Evolutionary conservation across 2,797 vertebrate species (phyloP), one percentile per base, ranked within the genome.

Genomic region (Nannoperca australis): DNA sequence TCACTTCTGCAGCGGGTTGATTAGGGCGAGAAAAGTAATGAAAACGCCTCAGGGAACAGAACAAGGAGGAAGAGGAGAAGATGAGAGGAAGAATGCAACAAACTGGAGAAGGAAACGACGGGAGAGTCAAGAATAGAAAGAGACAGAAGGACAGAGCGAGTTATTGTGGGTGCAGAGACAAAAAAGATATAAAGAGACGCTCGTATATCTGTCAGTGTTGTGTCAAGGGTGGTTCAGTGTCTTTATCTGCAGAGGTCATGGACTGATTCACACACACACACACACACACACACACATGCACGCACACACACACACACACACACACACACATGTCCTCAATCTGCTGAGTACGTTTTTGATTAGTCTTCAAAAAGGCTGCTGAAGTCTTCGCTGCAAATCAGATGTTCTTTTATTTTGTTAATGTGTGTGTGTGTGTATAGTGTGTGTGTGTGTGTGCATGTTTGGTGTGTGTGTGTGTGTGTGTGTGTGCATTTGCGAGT

Each of bases 171-270:
- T 10, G 36, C 9, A 12, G 70, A 74, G 54, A 76, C 82, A 75
- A 73, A 76, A 80, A 78, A 79, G 63, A 79, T n/a, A 73, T 42
- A 87, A 87, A 89, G 73, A 59, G 50, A 44, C 17, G 7, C 53
- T 58, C n/a, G 67, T 89, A 89, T 77, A 83, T 84, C 85, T 88
- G 86, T 82, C 84, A 71, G 22, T n/a, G 75, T 66, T 30, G 38
- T 32, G 79, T 75, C 54, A 1, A 40, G 36, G 45, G 67, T 58
- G 27, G 63, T 32, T 32, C 49, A 2, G 34, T 3, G 76, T 85
- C 76, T 87, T 89, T 88, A 72, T 84, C 51, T 62, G 73, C 42
- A 81, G 81, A 87, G 91, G 82, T 91, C 87, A 32, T 5, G 5
- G 2, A 32, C 30, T 32, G 30, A 32, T 32, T 32, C 30, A 2